Percentiles rank a stretch among this genome's conserved stretches.
Conservation (phyloP, 2,113 vertebrate genomes). For the Galbula dea region DNA sequence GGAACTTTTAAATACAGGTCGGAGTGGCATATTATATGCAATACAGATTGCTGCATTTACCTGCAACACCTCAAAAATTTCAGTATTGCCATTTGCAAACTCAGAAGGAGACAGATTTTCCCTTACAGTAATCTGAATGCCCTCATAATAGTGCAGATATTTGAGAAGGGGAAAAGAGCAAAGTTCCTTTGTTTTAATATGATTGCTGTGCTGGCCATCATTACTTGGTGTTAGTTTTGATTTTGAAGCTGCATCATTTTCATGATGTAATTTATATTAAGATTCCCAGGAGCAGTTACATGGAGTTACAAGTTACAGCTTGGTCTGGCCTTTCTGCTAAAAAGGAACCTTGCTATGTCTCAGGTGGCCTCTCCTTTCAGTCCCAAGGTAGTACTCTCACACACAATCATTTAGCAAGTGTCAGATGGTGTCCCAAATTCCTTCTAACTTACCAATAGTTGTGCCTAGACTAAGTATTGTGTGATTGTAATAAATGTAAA, state of each 20-base stretch:
- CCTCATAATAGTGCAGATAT: neutral
- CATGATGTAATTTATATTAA: neutral
- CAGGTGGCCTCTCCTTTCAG: neutral
- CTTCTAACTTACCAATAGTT: neutral
- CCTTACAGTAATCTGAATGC: neutral
- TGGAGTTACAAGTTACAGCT: neutral
- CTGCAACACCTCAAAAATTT: neutral
- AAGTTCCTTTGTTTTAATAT: neutral
- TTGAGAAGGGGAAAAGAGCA: neutral
- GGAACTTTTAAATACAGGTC: neutral
- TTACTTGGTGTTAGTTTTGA: neutral
- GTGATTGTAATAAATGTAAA: neutral
- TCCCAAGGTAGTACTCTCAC: neutral
- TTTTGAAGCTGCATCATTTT: neutral
- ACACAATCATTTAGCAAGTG: neutral
- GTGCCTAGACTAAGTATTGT: neutral
- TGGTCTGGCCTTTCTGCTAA: neutral
- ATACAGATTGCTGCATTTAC: neutral
- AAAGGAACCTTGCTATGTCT: neutral
- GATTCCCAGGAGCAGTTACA: neutral
- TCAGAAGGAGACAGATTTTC: neutral
- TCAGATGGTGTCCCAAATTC: neutral
- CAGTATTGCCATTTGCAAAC: neutral
- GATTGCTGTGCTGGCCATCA: neutral
- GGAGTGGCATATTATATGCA: too few relatives aligned